Evolutionary conservation across 30 jellyfish, hydroid and myxozoan genomes (phyloP).

Genomic region (Clytia hemisphaerica): DNA sequence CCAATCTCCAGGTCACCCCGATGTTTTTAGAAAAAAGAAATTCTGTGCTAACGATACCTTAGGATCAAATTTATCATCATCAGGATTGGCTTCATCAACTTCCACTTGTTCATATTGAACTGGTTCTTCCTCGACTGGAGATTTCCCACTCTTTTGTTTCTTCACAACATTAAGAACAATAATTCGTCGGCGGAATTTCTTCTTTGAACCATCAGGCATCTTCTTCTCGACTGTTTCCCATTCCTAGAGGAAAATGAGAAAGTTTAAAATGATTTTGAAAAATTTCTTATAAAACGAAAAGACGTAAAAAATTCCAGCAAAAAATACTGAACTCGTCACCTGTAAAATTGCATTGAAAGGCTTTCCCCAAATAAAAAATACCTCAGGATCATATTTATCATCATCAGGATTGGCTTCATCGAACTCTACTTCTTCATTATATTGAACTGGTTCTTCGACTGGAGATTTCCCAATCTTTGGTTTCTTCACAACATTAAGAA

Average conservation of each 20-base stretch:
- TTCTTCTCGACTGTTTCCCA: constrained; percentile 16
- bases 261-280: too few relatives aligned
- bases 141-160: too few relatives aligned
- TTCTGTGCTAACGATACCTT: background rate
- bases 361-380: constrained; percentile 2
- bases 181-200: constrained; percentile 22
- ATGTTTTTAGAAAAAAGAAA: too few relatives aligned
- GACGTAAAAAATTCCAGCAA: too few relatives aligned
- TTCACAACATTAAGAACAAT: too few relatives aligned
- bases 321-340: too few relatives aligned
- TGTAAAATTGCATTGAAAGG: background rate
- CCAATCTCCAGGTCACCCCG: too few relatives aligned
- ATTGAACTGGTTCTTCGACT: constrained; percentile 41
- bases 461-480: too few relatives aligned
- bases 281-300: too few relatives aligned
- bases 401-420: constrained; percentile 39
- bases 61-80: constrained; percentile 12
- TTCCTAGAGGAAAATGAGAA: background rate
- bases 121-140: constrained; percentile 17
- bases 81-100: background rate
- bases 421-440: constrained; percentile 57
- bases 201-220: constrained; percentile 11
- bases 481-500: constrained; percentile 13
- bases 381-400: constrained; percentile 32
- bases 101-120: background rate